Evolutionary conservation across 2,888 invertebrate species (phyloP).

Genomic region (Machimus rusticus): DNA sequence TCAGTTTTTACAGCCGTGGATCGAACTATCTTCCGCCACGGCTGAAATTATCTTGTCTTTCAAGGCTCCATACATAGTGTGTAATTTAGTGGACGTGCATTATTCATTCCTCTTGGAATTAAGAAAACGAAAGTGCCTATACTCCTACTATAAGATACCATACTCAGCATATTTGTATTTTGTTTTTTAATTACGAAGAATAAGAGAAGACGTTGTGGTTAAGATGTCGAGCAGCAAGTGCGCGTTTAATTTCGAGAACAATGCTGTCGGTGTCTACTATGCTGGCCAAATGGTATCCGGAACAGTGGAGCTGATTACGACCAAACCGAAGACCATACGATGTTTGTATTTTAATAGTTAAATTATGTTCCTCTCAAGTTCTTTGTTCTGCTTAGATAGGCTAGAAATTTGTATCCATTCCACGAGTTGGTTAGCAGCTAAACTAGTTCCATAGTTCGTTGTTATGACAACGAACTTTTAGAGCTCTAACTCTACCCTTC

Average conservation of each 20-base stretch:
- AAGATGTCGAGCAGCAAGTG: constrained; percentile 60
- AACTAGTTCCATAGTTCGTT: not conserved
- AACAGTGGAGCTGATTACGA: constrained; percentile 58
- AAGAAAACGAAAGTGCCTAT: not conserved
- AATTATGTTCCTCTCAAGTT: not conserved
- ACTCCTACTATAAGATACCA: not conserved
- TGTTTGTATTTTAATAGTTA: constrained; percentile 53
- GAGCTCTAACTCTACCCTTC: not conserved
- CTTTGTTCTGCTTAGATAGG: not conserved
- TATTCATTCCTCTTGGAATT: not conserved
- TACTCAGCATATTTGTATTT: not conserved
- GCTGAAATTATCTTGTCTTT: not conserved
- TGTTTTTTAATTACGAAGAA: not conserved
- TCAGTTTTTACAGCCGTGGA: constrained; percentile 57
- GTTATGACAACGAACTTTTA: not conserved
- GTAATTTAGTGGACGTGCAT: not conserved
- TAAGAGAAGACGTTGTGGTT: not conserved
- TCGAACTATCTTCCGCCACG: not conserved
- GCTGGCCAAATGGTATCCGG: constrained; percentile 60
- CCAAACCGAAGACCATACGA: constrained; percentile 60
- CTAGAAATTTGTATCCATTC: not conserved
- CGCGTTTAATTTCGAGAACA: constrained; percentile 58
- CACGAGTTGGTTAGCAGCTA: no score
- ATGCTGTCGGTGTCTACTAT: constrained; percentile 58
- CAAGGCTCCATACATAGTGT: not conserved